Evolutionary conservation across 2,113 vertebrate species (phyloP).

Genomic region (Paratilapia polleni): DNA sequence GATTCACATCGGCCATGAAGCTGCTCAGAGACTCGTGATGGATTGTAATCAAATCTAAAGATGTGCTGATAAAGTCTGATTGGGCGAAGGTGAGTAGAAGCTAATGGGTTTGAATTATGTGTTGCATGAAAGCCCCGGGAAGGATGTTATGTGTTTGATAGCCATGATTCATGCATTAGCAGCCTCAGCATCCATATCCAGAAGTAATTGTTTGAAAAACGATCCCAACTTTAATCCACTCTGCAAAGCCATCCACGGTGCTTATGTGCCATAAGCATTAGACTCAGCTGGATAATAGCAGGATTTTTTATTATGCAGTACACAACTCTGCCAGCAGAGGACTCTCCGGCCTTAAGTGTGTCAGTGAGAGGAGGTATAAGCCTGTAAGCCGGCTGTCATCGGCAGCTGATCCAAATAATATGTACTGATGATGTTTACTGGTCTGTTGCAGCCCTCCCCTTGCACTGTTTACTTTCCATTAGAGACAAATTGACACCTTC

Average conservation of each 20-base stretch:
- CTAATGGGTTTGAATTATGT: slow-evolving; percentile 30
- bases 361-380: not conserved
- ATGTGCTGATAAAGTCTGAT: slow-evolving; percentile 41
- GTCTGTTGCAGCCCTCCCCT: slow-evolving; percentile 7
- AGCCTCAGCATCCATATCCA: not conserved
- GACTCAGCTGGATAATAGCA: not conserved
- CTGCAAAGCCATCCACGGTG: not conserved
- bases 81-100: slow-evolving; percentile 1
- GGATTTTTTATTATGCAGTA: slow-evolving; percentile 3
- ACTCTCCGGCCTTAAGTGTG: not conserved
- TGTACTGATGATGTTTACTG: slow-evolving; percentile 43
- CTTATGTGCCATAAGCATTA: not conserved
- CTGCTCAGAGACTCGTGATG: slow-evolving; percentile 7
- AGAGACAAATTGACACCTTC: slow-evolving; percentile 36
- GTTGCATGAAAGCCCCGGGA: not conserved
- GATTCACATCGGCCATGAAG: not conserved
- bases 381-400: slow-evolving; percentile 24
- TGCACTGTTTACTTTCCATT: slow-evolving; percentile 50
- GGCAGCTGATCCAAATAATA: slow-evolving; percentile 53
- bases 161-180: slow-evolving; percentile 29
- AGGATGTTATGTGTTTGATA: slow-evolving; percentile 1
- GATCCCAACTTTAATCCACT: slow-evolving; percentile 1
- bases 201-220: slow-evolving; percentile 37
- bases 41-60: slow-evolving; percentile 45
- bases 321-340: slow-evolving; percentile 24